Evolutionary conservation across 2,888 invertebrate species (phyloP).

Genomic region (Conistra vaccinii): DNA sequence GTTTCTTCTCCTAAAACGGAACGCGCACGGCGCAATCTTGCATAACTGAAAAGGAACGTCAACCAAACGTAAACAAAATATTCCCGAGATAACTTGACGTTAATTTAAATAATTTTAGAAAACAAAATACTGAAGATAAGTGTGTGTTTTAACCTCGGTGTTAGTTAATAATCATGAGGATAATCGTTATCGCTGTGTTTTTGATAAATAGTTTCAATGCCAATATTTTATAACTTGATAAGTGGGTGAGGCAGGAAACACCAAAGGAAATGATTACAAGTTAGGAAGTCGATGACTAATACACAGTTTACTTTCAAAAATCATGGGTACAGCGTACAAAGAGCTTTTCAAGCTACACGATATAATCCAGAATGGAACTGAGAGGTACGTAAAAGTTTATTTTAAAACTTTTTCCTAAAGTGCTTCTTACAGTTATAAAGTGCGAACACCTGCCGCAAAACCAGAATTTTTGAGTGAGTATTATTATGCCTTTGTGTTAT

Average conservation of each 20-base stretch:
- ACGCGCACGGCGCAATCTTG: conserved; percentile 35
- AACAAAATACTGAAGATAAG: conserved; percentile 57
- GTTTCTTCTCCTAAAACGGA: conserved; percentile 18
- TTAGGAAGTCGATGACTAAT: conserved; percentile 78
- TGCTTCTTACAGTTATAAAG: conserved; percentile 4
- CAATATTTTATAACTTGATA: conserved; percentile 74
- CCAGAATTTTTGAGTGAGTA: conserved; percentile 43
- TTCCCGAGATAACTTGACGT: conserved; percentile 60
- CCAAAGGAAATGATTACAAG: conserved; percentile 85
- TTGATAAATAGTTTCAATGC: conserved; percentile 61
- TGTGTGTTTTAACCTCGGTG: conserved; percentile 39
- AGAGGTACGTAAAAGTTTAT: conserved; percentile 84
- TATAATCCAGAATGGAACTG: conserved; percentile 91
- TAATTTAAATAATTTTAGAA: conserved; percentile 63
- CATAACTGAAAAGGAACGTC: conserved; percentile 71
- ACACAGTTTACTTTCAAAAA: conserved; percentile 73
- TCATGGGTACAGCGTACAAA: conserved; percentile 85
- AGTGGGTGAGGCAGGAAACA: conserved; percentile 77
- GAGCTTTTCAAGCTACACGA: conserved; percentile 91
- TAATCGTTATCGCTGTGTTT: conserved; percentile 50
- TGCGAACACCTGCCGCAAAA: conserved; percentile 60
- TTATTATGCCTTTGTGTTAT: conserved; percentile 33
- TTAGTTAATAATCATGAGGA: conserved; percentile 44
- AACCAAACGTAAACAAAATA: conserved; percentile 81
- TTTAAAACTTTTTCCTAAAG: conserved; percentile 2